Percentiles rank a stretch among this genome's conserved stretches.
Conservation (phyloP, 2,888 invertebrate species). For the Agrotis segetum region DNA sequence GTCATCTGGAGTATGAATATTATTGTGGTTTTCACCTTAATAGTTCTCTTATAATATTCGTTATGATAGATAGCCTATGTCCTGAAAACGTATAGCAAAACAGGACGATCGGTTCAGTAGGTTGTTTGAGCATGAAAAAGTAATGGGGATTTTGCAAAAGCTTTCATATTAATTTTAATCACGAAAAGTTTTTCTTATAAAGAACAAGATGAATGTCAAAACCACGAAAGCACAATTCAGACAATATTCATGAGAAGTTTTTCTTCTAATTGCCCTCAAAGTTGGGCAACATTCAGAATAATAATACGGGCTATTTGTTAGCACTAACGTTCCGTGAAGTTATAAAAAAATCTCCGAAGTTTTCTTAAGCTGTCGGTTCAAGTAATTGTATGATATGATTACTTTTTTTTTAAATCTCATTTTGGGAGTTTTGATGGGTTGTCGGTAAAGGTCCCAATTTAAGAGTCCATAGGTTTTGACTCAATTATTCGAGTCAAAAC, state of each 20-base stretch:
- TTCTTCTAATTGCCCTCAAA: constrained; percentile 37
- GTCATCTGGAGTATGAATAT: too few species aligned
- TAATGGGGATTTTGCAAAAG: too few species aligned
- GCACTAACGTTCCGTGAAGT: constrained; percentile 43
- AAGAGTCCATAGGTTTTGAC: too few species aligned
- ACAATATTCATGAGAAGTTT: constrained; percentile 29
- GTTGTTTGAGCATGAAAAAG: too few species aligned
- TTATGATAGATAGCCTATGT: too few species aligned
- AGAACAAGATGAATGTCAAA: constrained; percentile 10
- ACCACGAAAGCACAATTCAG: neutral
- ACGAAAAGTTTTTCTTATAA: neutral
- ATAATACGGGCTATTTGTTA: constrained; percentile 33
- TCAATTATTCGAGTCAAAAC: too few species aligned
- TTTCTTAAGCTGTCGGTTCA: constrained; percentile 9
- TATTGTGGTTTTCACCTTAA: too few species aligned
- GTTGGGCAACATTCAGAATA: constrained; percentile 29
- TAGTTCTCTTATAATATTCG: too few species aligned
- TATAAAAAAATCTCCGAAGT: constrained; percentile 31
- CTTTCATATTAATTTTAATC: neutral
- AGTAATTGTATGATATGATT: constrained; percentile 23
- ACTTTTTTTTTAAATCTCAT: constrained; percentile 15
- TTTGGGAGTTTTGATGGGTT: neutral
- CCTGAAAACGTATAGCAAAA: too few species aligned
- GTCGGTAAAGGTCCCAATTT: too few species aligned
- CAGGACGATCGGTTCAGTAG: too few species aligned